phyloP scores from a whole-genome alignment of 2,888 invertebrate genomes.

The Megalurothrips usitatus region DNA sequence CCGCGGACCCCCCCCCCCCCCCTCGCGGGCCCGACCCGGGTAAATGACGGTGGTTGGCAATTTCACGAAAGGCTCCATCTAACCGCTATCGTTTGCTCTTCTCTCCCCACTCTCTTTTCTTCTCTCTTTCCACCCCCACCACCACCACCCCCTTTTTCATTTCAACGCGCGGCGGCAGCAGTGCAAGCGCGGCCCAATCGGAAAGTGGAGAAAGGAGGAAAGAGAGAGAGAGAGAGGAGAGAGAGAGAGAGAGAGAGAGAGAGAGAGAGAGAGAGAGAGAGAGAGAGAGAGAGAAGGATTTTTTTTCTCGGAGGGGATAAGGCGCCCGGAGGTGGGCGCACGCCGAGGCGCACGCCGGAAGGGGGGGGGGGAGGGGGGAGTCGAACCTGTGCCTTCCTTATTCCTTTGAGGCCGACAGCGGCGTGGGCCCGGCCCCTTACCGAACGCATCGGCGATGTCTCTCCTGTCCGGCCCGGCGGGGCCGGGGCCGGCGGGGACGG shows the following conservation, averaged over 20 bases:
- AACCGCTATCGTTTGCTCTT: constrained; percentile 5
- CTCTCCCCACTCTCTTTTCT: not conserved
- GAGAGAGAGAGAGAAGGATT: no score
- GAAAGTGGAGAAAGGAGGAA: not conserved
- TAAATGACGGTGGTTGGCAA: no score
- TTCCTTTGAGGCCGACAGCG: no score
- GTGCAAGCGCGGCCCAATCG: no score
- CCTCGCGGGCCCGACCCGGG: not conserved
- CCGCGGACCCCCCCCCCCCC: not conserved
- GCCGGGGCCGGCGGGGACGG: no score
- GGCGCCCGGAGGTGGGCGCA: no score
- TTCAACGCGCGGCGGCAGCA: not conserved
- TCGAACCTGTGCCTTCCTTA: no score
- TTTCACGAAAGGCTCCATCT: not conserved
- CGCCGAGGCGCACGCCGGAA: no score
- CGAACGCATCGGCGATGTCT: no score
- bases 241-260: not conserved
- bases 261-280: no score
- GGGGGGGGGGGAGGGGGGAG: not conserved
- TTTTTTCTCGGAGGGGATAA: no score
- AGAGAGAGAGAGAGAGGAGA: not conserved
- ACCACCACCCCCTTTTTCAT: not conserved
- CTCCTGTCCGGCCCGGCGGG: not conserved
- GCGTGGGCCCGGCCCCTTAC: no score
- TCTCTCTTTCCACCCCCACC: not conserved